A percentile compares a stretch with the other conserved stretches of the same genome.
phyloP scores from a whole-genome alignment of 2,888 invertebrate genomes.

The Hypercompe scribonia region DNA sequence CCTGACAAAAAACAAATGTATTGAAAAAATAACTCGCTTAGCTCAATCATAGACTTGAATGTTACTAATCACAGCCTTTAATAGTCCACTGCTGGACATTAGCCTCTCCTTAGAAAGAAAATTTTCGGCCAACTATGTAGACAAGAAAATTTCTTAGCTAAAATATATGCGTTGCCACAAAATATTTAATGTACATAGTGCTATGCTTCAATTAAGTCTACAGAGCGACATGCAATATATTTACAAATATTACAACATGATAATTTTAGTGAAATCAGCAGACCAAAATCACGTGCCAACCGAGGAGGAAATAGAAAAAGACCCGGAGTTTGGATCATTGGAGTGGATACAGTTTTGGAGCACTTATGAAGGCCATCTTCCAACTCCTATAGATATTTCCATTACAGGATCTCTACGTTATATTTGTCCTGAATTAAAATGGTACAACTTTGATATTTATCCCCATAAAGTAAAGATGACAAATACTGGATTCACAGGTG shows the following conservation, averaged over 20 bases:
- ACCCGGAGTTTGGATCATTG: constrained; percentile 64
- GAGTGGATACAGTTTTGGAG: constrained; percentile 75
- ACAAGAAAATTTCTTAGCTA: no score
- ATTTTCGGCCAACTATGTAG: no score
- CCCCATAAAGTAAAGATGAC: constrained; percentile 89
- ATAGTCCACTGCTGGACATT: no score
- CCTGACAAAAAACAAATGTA: no score
- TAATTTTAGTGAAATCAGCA: constrained; percentile 15
- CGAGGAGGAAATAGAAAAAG: constrained; percentile 22
- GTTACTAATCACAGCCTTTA: no score
- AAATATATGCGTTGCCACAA: no score
- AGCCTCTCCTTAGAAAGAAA: no score
- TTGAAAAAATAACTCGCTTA: no score
- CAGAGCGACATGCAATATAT: not conserved
- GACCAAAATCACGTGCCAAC: constrained; percentile 57
- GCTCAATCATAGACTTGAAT: no score
- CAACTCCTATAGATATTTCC: constrained; percentile 75
- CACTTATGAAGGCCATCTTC: constrained; percentile 70
- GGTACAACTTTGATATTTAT: constrained; percentile 86
- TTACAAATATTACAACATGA: not conserved
- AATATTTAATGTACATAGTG: no score
- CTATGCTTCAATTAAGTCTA: not conserved
- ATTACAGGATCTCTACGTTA: constrained; percentile 73
- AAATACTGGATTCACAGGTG: constrained; percentile 89
- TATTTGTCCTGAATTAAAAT: constrained; percentile 81